Conservation (phyloP, 2,797 vertebrate species). For the Eleutherodactylus coqui region DNA sequence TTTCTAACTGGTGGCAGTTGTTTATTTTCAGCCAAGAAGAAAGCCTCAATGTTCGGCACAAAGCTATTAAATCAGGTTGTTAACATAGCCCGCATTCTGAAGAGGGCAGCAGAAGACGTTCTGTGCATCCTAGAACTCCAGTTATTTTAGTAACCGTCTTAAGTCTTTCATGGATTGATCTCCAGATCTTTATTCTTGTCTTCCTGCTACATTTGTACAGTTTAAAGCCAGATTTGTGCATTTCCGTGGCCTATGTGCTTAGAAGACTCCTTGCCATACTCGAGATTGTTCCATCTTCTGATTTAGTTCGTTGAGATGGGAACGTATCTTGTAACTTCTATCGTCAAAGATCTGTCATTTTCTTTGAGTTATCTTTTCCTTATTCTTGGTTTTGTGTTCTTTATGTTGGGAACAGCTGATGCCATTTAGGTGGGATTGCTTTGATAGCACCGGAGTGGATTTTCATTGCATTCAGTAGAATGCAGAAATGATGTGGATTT, state of each 20-base stretch:
- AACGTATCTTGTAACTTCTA: background rate
- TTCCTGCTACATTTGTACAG: background rate
- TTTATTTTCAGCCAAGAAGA: constrained; percentile 13
- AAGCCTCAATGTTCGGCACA: background rate
- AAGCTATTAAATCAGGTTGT: constrained; percentile 45
- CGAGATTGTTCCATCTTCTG: background rate
- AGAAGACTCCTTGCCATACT: background rate
- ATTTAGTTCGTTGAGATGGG: background rate
- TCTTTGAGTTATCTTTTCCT: background rate
- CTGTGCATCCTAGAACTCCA: background rate
- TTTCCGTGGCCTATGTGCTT: background rate
- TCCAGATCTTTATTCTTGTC: background rate
- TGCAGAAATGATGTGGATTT: too few relatives aligned
- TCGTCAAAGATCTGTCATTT: background rate
- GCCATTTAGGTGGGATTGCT: background rate
- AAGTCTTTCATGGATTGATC: constrained; percentile 10
- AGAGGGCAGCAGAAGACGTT: background rate
- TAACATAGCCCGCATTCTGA: constrained; percentile 31
- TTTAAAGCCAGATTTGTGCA: background rate
- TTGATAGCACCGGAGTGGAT: too few relatives aligned
- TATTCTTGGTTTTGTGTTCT: background rate
- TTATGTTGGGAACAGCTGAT: background rate
- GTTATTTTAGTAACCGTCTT: background rate
- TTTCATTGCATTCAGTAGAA: too few relatives aligned
- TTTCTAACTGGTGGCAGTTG: constrained; percentile 9